Evolutionary conservation across 2,113 vertebrate genomes (phyloP).

Genomic region (Mesocricetus auratus): DNA sequence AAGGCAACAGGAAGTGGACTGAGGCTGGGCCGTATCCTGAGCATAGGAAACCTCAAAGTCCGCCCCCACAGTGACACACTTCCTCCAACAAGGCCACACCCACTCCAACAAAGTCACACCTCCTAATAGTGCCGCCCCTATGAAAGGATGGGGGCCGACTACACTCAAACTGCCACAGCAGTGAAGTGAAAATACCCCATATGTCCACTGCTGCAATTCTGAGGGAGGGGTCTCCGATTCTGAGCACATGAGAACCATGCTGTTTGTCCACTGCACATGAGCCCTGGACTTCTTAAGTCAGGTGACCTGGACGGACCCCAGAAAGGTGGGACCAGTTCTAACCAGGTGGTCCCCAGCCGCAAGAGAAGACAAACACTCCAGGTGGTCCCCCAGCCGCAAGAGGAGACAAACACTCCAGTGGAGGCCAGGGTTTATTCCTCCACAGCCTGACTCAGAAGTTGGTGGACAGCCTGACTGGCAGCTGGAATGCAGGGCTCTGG

Average conservation of each 20-base stretch:
- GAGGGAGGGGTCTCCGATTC: no score
- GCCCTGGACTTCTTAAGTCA: background rate
- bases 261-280: fast-evolving
- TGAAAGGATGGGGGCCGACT: background rate
- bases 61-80: background rate
- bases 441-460: background rate
- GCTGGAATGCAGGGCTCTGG: no score
- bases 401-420: background rate
- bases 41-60: background rate
- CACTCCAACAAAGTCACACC: background rate
- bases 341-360: background rate
- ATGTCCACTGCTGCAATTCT: fast-evolving
- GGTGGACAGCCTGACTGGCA: no score
- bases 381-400: background rate
- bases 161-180: background rate
- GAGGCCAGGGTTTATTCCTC: background rate
- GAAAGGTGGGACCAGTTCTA: background rate
- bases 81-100: background rate
- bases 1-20: background rate
- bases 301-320: background rate
- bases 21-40: background rate
- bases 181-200: fast-evolving
- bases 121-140: background rate
- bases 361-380: background rate
- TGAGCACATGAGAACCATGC: background rate